These are phyloP conservation scores for Chesias legatella DNA, from an alignment of 2,888 invertebrate genomes.

Conservation along the genomic window DNA sequence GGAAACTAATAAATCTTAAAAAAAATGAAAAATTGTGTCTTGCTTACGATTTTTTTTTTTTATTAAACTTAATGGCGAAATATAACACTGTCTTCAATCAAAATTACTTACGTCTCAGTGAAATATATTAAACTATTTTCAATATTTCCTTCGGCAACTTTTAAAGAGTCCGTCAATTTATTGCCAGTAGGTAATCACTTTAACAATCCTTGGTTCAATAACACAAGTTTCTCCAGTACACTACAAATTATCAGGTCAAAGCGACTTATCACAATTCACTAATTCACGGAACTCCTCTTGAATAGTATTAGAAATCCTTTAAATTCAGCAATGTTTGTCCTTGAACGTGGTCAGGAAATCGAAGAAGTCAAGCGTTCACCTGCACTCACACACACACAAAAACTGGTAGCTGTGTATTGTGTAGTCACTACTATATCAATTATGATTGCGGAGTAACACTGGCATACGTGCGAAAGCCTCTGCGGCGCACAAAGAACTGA, in stretches of 20 bases:
- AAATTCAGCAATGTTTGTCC: conserved; percentile 38
- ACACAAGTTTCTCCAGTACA: conserved; percentile 35
- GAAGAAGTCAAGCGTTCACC: conserved; percentile 52
- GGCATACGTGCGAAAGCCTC: conserved; percentile 63
- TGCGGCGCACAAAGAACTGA: conserved; percentile 78
- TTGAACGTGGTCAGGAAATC: conserved; percentile 56
- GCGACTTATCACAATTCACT: conserved; percentile 59
- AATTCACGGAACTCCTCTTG: conserved; percentile 35
- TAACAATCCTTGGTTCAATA: conserved; percentile 21
- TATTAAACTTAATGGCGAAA: too few relatives aligned
- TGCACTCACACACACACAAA: conserved; percentile 57
- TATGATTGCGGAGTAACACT: conserved; percentile 51
- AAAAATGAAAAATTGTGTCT: too few relatives aligned
- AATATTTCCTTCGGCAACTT: conserved; percentile 25
- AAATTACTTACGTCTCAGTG: conserved; percentile 24
- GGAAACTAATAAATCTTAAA: too few relatives aligned
- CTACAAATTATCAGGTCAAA: conserved; percentile 32
- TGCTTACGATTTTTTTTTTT: too few relatives aligned
- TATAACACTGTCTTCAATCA: too few relatives aligned
- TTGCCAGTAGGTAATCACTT: conserved; percentile 31
- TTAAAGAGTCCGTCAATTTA: conserved; percentile 29
- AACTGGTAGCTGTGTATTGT: conserved; percentile 49
- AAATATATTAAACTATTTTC: conserved; percentile 16
- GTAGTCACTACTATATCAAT: conserved; percentile 56
- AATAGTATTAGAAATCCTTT: conserved; percentile 33